Conservation (phyloP, 2,113 vertebrate genomes). For the Pogona vitticeps region DNA sequence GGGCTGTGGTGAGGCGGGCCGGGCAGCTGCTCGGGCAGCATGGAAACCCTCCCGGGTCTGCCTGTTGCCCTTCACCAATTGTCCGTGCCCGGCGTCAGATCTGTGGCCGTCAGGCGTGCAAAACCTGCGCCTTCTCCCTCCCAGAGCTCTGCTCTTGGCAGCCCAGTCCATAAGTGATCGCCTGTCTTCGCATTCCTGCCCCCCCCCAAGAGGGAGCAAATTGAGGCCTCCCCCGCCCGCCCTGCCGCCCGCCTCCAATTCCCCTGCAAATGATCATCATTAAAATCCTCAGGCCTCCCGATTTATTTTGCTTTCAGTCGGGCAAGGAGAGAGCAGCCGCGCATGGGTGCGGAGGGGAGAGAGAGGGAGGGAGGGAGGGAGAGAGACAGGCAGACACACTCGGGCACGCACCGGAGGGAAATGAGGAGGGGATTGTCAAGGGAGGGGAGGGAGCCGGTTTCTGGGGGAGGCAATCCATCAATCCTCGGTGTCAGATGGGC, state of each 20-base stretch:
- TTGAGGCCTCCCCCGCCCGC: background rate
- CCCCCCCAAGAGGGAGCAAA: background rate
- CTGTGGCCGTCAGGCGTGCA: no score
- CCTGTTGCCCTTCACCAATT: no score
- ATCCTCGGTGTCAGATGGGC: slow-evolving; percentile 57
- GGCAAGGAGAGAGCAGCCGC: slow-evolving; percentile 44
- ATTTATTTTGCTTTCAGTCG: slow-evolving; percentile 69
- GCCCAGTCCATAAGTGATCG: background rate
- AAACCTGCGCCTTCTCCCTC: no score
- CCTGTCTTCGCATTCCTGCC: background rate
- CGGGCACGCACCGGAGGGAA: slow-evolving; percentile 11
- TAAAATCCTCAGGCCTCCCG: slow-evolving; percentile 57
- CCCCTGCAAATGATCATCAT: slow-evolving; percentile 45
- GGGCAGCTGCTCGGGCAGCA: no score
- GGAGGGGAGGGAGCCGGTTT: slow-evolving; percentile 40
- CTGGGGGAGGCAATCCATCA: slow-evolving; percentile 64
- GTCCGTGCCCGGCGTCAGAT: no score
- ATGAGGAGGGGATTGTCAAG: background rate
- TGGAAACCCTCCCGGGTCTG: no score
- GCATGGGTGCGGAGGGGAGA: slow-evolving; percentile 32
- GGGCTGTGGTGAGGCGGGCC: no score
- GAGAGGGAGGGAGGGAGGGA: slow-evolving; percentile 55
- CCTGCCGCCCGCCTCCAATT: background rate
- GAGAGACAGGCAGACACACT: slow-evolving; percentile 33
- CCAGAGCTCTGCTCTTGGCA: no score